These are phyloP conservation scores for Loxodonta africana DNA, from an alignment of 2,113 vertebrate species.

Conservation along the genomic window DNA sequence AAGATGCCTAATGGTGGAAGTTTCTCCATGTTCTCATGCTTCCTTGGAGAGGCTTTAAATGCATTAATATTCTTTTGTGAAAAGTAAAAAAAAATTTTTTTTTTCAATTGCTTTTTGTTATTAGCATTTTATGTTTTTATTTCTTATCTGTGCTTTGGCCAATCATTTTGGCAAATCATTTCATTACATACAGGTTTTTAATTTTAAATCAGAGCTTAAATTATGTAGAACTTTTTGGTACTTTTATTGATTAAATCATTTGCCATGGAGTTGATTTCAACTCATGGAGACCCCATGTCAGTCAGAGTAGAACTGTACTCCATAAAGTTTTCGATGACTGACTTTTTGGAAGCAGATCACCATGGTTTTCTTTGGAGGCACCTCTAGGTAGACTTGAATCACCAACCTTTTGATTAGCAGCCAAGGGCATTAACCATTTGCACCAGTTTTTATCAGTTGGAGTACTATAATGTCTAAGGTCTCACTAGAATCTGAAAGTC, in stretches of 20 bases:
- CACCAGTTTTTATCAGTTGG: not conserved
- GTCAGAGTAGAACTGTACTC: not conserved
- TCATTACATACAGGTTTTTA: not conserved
- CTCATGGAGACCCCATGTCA: not conserved
- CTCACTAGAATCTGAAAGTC: not conserved
- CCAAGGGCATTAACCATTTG: not conserved
- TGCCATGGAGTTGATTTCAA: not conserved
- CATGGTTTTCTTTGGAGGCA: not conserved
- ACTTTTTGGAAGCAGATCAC: not conserved
- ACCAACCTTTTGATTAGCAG: not conserved
- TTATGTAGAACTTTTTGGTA: not conserved
- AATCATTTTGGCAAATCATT: slow-evolving; percentile 14
- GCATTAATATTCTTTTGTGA: slow-evolving; percentile 25
- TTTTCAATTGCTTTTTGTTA: slow-evolving; percentile 32
- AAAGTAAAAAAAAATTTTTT: not conserved
- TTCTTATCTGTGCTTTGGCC: not conserved
- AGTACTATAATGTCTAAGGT: not conserved
- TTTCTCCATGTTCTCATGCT: slow-evolving; percentile 29
- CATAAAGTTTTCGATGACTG: not conserved
- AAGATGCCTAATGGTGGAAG: not conserved
- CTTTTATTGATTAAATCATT: not conserved
- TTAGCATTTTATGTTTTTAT: not conserved
- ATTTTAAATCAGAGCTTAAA: slow-evolving; percentile 13
- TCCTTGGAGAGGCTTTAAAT: slow-evolving; percentile 45
- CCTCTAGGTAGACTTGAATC: not conserved